Base-by-base conservation (phyloP, 2,113 vertebrate genomes). In the Macquaria australasica region DNA sequence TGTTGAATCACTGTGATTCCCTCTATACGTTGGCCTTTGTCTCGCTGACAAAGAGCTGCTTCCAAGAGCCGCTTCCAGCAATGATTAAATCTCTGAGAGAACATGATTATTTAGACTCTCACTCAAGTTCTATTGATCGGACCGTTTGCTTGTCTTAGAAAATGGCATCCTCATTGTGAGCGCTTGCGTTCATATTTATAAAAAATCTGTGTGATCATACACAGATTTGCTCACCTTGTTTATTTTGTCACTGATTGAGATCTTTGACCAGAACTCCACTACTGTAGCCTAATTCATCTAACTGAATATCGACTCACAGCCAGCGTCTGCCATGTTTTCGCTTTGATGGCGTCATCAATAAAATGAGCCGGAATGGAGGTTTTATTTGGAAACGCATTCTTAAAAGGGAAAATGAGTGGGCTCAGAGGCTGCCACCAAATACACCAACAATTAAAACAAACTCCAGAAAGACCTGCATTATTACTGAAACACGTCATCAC, bases 1-100 rank as follows among this genome's bases (percentile, higher is more conserved):
- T 93, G 90, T 90, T 90, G 79, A 79, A 79, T 84, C 72, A 1
- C 79, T 41, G 72, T 7, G 73, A 80, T 81, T 56, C 73, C 43
- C 55, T 84, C 56, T 28, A 4, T 73, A 37, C 34, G 15, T 48
- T 15, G 31, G 50, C 73, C 81, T 76, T 89, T 83, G 79, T 91
- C 53, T 87, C 2, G 2, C 50, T 82, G 79, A 80, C 78, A 91
- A 81, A 80, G 41, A 68, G 75, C 66, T 9, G 37, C 64, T 21
- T 68, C 15, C 45, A 64, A 43, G 55, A 90, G 77, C 83, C 6
- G 23, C 82, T 88, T 73, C 88, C 73, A 75, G 1, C 85, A 83
- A 74, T 71, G 62, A 92, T 92, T 84, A 75, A 77, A 77, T 67
- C 86, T 81, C 51, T 14, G 37, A 12, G 28, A 63, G 53, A 78